Percentiles rank a stretch among this genome's conserved stretches.
These are phyloP conservation scores for Pelusios castaneus DNA, from an alignment of 2,113 vertebrate species.

Conservation along the genomic window DNA sequence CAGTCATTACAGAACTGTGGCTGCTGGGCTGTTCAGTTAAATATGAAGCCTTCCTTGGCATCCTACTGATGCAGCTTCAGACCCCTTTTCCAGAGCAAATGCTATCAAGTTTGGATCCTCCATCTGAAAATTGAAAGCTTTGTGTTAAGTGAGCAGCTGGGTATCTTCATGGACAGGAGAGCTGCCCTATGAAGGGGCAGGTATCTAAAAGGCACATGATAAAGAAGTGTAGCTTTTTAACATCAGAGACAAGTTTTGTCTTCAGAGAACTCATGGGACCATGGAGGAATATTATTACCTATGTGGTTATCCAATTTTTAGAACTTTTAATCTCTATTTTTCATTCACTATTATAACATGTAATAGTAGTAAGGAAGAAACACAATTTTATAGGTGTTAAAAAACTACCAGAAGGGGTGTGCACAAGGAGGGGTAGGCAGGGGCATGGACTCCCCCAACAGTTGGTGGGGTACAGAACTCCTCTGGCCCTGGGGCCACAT, in stretches of 20 bases:
- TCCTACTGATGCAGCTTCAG: slow-evolving; percentile 50
- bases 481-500: too few relatives aligned
- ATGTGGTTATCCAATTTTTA: neutral
- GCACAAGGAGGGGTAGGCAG: too few relatives aligned
- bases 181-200: neutral
- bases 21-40: slow-evolving; percentile 61
- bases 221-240: neutral
- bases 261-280: neutral
- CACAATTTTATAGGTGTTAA: neutral
- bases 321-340: neutral
- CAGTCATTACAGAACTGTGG: slow-evolving; percentile 62
- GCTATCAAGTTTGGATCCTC: neutral
- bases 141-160: neutral
- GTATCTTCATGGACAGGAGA: neutral
- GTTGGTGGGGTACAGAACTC: too few relatives aligned
- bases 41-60: slow-evolving; percentile 58
- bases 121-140: neutral
- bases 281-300: neutral
- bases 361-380: neutral
- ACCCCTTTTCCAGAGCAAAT: slow-evolving; percentile 13
- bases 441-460: too few relatives aligned
- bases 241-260: neutral
- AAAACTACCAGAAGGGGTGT: neutral
- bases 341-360: neutral
- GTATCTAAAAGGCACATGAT: neutral